Evolutionary conservation across 2,113 vertebrate species (phyloP).

Genomic region (Lethenteron reissneri): DNA sequence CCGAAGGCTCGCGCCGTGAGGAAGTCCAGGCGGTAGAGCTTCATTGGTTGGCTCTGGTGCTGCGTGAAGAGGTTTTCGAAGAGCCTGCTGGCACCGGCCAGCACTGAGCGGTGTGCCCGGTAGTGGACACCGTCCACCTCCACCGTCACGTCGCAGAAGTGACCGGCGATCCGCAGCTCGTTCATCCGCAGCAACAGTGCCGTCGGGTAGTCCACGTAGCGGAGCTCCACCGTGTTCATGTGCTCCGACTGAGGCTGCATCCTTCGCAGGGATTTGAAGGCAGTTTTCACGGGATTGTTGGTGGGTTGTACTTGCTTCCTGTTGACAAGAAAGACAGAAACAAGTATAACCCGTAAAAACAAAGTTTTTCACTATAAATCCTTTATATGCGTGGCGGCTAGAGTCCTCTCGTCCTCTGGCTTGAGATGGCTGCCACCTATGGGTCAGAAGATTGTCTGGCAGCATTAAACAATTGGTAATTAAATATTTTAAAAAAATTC

Average conservation of each 20-base stretch:
- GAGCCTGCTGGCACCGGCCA: conserved; percentile 2
- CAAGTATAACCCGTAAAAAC: too few relatives aligned
- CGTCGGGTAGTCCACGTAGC: conserved; percentile 1
- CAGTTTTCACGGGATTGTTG: too few relatives aligned
- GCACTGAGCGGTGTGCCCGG: background rate
- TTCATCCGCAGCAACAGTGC: background rate
- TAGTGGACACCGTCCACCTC: background rate
- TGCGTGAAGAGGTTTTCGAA: conserved; percentile 3
- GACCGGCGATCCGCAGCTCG: background rate
- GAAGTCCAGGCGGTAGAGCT: conserved; percentile 4
- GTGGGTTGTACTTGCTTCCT: too few relatives aligned
- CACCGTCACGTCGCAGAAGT: conserved; percentile 3
- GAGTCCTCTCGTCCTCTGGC: too few relatives aligned
- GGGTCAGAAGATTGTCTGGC: too few relatives aligned
- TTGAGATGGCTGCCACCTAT: too few relatives aligned
- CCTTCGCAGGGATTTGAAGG: too few relatives aligned
- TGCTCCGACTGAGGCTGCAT: background rate
- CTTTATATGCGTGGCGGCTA: too few relatives aligned
- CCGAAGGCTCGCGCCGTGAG: background rate
- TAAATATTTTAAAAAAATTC: too few relatives aligned
- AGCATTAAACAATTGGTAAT: too few relatives aligned
- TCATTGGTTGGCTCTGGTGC: background rate
- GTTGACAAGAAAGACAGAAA: too few relatives aligned
- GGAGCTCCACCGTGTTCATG: conserved; percentile 2
- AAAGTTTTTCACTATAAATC: too few relatives aligned